Conservation (phyloP, 2,113 vertebrate genomes). For the western clawed frog (Xenopus tropicalis) region UCB_Xtro_10.0 CM004450.2:12715001-12715500, state of each 20-base stretch:
- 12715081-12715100: too few species aligned
- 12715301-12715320: background rate
- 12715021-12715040: too few species aligned
- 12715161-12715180: too few species aligned
- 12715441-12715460: background rate
- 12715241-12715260: constrained; percentile 32
- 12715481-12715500: constrained; percentile 9
- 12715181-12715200: background rate
- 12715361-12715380: constrained; percentile 20
- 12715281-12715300: constrained; percentile 9
- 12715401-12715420: background rate
- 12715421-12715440: background rate
- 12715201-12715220: too few species aligned
- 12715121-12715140: too few species aligned
- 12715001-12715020: too few species aligned
- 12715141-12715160: too few species aligned
- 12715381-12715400: constrained; percentile 22
- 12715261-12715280: constrained; percentile 16
- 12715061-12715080: too few species aligned
- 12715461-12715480: constrained; percentile 26
- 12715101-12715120: too few species aligned
- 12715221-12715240: background rate
- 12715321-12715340: constrained; percentile 2
- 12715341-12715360: constrained; percentile 25
- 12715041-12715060: too few species aligned